These are phyloP conservation scores for Procambarus clarkii DNA, from an alignment of 1,140 invertebrate species.

Conservation along the genomic window DNA sequence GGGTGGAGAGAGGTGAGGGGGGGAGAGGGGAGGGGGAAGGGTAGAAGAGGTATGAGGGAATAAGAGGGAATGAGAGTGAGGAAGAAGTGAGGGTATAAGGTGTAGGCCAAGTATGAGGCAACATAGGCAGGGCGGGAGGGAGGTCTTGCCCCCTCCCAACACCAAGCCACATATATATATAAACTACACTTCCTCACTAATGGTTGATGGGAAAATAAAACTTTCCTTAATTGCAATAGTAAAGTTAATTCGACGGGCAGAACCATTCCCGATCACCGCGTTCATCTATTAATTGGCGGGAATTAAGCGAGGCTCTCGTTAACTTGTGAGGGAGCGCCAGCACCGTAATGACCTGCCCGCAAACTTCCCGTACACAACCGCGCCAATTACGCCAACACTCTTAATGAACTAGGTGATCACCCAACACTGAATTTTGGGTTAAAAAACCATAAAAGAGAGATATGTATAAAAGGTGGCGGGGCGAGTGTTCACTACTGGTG, in stretches of 20 bases:
- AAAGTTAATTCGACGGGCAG: conserved; percentile 18
- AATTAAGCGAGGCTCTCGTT: not conserved
- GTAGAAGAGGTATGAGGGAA: too few species aligned
- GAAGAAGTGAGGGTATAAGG: too few species aligned
- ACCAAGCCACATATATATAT: too few species aligned
- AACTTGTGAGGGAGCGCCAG: not conserved
- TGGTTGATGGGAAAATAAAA: not conserved
- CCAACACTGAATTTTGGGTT: not conserved
- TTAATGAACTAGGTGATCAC: not conserved
- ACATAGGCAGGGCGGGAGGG: too few species aligned
- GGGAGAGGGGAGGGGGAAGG: too few species aligned
- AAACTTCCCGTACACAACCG: not conserved
- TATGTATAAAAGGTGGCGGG: too few species aligned
- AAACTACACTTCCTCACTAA: not conserved
- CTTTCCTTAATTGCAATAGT: not conserved
- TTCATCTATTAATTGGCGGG: not conserved
- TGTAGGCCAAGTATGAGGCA: too few species aligned
- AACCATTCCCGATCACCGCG: conserved; percentile 2
- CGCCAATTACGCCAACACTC: not conserved
- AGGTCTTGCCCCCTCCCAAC: too few species aligned
- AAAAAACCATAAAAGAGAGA: not conserved
- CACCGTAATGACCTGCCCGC: not conserved
- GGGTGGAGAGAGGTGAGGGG: too few species aligned
- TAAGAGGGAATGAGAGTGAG: too few species aligned
- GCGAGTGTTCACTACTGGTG: too few species aligned